Base-by-base conservation (phyloP, 1,140 invertebrate genomes). In the Coelopa frigida region DNA sequence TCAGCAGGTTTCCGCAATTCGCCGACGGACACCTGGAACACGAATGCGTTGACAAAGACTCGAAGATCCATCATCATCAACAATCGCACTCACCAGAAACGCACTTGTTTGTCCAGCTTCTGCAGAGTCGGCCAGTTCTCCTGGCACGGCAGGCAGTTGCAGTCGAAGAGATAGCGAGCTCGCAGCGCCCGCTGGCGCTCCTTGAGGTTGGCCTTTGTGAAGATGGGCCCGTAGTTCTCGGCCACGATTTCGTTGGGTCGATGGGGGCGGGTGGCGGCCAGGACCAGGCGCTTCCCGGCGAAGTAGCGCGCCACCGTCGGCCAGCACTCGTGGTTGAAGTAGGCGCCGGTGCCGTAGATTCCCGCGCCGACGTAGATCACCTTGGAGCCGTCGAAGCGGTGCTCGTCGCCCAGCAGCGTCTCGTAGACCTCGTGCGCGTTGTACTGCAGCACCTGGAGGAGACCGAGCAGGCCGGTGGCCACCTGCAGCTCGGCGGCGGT, bases 381-480 rank as follows among this genome's bases (percentile, higher is more conserved):
- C 67, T 79, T 77, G 32, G 75, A 70, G 29, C 76, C 73, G 32
- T 69, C 70, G 53, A 84, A 77, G 47, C 59, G 58, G 51, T 79
- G 75, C 10, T 73, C 55, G 4, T 62, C 61, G 7, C 66, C 70
- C 8, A 77, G 58, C 2, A 75, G 56, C 0, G 84, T 81, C 59
- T 92, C 86, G 48, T 81, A 85, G n/a, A 93, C 79, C 70, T 92
- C 88, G 64, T 93, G 89, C 1, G 88, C 88, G 70, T 93, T 93
- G 70, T 90, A 94, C 53, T 91, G 89, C 3, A 92, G 65, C 37
- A 90, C 75, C 71, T 89, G 85, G 3, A 92, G 73, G 57, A 89
- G 78, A 26, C 78, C 76, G 2, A 89, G 66, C 14, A 93, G 63
- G 14, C 89, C 67, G 12, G 80, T 75, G 8, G 72, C 78, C 18